A percentile compares a stretch with the other conserved stretches of the same genome.
phyloP scores from a whole-genome alignment of 2,113 vertebrate species.

The Paralichthys olivaceus region DNA sequence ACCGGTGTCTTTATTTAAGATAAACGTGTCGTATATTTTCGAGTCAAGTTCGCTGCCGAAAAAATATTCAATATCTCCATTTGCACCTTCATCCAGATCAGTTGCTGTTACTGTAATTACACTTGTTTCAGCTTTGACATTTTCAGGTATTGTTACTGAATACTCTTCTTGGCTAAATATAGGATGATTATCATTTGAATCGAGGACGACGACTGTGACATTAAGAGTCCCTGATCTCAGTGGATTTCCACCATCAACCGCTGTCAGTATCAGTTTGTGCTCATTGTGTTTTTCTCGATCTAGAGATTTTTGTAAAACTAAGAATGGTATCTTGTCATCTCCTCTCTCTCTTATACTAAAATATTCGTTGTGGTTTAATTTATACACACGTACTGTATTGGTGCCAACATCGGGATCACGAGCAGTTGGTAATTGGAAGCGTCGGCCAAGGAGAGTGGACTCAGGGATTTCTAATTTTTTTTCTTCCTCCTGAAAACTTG shows the following conservation, averaged over 20 bases:
- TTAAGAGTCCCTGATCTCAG: slow-evolving; percentile 65
- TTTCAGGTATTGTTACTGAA: slow-evolving; percentile 68
- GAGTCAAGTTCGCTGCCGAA: slow-evolving; percentile 57
- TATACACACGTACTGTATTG: slow-evolving; percentile 70
- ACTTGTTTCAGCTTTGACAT: slow-evolving; percentile 30
- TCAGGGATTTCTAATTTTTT: slow-evolving; percentile 68
- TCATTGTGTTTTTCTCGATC: slow-evolving; percentile 66
- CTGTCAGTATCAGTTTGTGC: slow-evolving; percentile 70
- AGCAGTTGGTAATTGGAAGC: slow-evolving; percentile 68
- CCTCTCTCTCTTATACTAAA: slow-evolving; percentile 67
- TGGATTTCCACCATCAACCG: slow-evolving; percentile 74
- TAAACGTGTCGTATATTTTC: slow-evolving; percentile 55
- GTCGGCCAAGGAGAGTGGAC: slow-evolving; percentile 23
- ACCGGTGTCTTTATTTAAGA: slow-evolving; percentile 66
- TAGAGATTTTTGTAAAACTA: slow-evolving; percentile 73
- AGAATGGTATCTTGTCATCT: slow-evolving; percentile 69
- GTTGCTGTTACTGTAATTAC: slow-evolving; percentile 66
- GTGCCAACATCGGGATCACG: slow-evolving; percentile 61
- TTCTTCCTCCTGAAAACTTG: slow-evolving; percentile 66
- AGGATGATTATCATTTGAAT: slow-evolving; percentile 79
- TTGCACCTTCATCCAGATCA: slow-evolving; percentile 72
- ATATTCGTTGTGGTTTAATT: slow-evolving; percentile 71
- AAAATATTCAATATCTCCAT: slow-evolving; percentile 68
- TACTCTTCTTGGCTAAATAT: slow-evolving; percentile 69
- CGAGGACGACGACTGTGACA: slow-evolving; percentile 71